phyloP scores from a whole-genome alignment of 2,113 vertebrate genomes.

The Gavia stellata region DNA sequence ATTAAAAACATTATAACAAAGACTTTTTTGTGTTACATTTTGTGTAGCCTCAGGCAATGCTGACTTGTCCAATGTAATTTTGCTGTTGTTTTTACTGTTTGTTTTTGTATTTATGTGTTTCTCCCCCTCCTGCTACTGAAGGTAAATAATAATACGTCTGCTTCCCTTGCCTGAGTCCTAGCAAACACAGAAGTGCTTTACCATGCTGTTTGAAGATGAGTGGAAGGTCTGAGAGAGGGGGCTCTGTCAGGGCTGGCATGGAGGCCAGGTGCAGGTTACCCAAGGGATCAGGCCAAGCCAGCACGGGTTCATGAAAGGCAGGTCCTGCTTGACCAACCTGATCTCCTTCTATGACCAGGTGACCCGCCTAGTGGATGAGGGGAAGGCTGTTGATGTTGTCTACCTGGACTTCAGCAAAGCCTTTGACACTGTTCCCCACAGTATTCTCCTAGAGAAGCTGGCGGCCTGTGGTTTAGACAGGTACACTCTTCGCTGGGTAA shows the following conservation, averaged over 20 bases:
- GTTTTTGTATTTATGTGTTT: neutral
- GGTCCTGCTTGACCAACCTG: too few relatives aligned
- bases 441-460: too few relatives aligned
- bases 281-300: too few relatives aligned
- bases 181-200: constrained; percentile 70
- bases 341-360: too few relatives aligned
- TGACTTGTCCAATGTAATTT: neutral
- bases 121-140: accelerated
- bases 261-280: too few relatives aligned
- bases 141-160: neutral
- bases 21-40: neutral
- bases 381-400: too few relatives aligned
- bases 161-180: constrained; percentile 30
- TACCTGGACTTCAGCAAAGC: too few relatives aligned
- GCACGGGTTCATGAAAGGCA: too few relatives aligned
- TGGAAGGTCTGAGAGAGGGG: constrained; percentile 46
- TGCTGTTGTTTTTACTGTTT: neutral
- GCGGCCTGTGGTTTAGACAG: too few relatives aligned
- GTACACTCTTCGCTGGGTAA: too few relatives aligned
- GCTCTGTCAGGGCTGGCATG: constrained; percentile 13
- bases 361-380: too few relatives aligned
- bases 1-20: neutral
- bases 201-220: constrained; percentile 71
- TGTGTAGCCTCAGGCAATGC: neutral
- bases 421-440: too few relatives aligned